Base-by-base conservation (phyloP, 2,797 vertebrate species). In the Apogon talboti region DNA sequence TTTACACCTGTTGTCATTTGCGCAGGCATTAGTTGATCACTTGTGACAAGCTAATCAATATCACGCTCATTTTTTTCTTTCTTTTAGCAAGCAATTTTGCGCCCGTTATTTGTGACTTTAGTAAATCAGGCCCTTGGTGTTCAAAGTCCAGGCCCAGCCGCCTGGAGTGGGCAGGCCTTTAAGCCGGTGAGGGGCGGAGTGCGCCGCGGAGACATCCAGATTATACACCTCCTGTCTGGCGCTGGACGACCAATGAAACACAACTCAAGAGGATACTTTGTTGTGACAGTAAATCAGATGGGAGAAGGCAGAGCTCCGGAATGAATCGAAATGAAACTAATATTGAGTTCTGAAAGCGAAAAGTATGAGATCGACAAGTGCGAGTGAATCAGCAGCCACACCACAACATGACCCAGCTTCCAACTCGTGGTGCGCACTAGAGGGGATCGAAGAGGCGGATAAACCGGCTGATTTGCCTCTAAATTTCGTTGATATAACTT, bases 151-250 rank as follows among this genome's bases (percentile, higher is more conserved):
- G 54, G 5, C 41, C 45, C 41, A 40, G 54, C 37, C 2, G 40
- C 28, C 52, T 53, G 18, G 13, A 41, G 82, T 76, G 83, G 82
- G 88, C 84, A 6, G 85, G 82, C 18, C 71, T 63, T 74, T 57
- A 52, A 63, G 1, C 78, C 81, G 82, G 82, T 49, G 37, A 87
- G 82, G 81, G 86, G 91, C 84, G 91, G 87, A 85, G 89, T 74
- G 61, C 74, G 46, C 30, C 0, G 62, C 21, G 43, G 49, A 78
- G 42, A 47, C 61, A 54, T 3, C 45, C 66, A 62, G 85, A 84
- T 85, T 80, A 85, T 52, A 63, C 85, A 76, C 84, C 82, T 87
- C 79, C 81, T 59, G 83, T 55, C 76, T 81, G 68, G 19, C 18
- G 67, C 76, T 47, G 70, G 12, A 43, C 67, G 46, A 21, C 69